Base-by-base conservation (phyloP, 2,888 invertebrate genomes). In the Scaptomyza caliginosa region DNA sequence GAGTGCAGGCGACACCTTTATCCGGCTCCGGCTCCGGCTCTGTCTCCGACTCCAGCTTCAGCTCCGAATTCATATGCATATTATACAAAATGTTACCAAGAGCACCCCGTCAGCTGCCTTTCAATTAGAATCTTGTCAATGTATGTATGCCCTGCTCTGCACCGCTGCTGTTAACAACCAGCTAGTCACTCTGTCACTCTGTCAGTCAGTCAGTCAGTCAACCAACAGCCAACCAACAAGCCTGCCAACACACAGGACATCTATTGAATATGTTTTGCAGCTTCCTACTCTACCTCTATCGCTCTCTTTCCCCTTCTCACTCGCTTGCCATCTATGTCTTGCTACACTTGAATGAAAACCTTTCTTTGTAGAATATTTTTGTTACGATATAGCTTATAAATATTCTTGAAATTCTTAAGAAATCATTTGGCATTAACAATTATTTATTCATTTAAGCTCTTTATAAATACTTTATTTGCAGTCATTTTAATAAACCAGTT, bases 121-220 rank as follows among this genome's bases (percentile, higher is more conserved):
- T 75, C 75, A 75, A 75, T 75, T 75, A 75, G 75, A 75, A 66
- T 66, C 76, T 68, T 75, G 75, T 72, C 75, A 66, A 63, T 58
- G 65, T 48, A 63, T 58, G 65, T 48, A 7, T 13, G 32, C 32
- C 32, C 8, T 8, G 28, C 48, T 51, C 54, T 48, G 57, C 56
- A 38, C 42, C 55, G 48, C 54, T 58, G 48, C 64, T 52, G 58
- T 55, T 64, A 57, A 60, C 67, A 67, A 38, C 0, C 45, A 43
- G 7, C 26, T n/a, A 10, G 10, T 11, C 66, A 58, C 34, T 26
- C 57, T 17, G 34, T 23, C 43, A 10, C 21, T 16, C n/a, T 34
- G 38, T 39, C n/a, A 32, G 32, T 36, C 36, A 3, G 4, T 10
- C 64, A 64, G 59, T 24, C 48, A 24, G 49, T 0, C 43, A 59